phyloP scores from a whole-genome alignment of 2,113 vertebrate species.

The Budorcas taxicolor region DNA sequence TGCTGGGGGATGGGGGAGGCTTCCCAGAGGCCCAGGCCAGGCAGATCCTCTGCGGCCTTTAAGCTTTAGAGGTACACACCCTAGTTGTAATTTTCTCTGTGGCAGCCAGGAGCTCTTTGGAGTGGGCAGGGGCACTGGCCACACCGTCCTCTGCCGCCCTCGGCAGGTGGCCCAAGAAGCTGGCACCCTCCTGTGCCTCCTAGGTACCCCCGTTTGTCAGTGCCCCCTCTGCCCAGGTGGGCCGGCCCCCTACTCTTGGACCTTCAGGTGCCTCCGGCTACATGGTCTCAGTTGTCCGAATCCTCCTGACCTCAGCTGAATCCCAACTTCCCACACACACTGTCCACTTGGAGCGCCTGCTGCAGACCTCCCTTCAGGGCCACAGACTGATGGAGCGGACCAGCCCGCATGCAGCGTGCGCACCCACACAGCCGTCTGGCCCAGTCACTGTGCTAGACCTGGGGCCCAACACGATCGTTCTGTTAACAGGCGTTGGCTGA shows the following conservation, averaged over 20 bases:
- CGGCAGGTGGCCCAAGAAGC: not conserved
- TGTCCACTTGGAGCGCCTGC: not conserved
- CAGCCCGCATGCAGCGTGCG: not conserved
- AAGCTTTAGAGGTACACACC: not conserved
- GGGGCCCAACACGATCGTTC: not conserved
- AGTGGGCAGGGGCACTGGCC: not conserved
- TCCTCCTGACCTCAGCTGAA: not conserved
- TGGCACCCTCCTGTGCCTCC: not conserved
- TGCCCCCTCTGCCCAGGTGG: not conserved
- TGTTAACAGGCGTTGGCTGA: not conserved
- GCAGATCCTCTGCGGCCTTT: not conserved
- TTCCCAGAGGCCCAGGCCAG: not conserved
- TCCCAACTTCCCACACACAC: rapidly evolving
- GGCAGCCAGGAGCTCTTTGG: not conserved
- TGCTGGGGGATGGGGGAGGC: not conserved
- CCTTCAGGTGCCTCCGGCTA: not conserved
- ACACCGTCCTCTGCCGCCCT: not conserved
- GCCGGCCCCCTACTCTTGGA: no score
- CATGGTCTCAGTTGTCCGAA: not conserved
- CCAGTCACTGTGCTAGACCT: not conserved
- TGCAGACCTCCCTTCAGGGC: no score
- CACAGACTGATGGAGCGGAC: not conserved
- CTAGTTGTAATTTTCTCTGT: not conserved
- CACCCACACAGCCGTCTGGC: not conserved
- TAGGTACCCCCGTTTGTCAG: not conserved